These are phyloP conservation scores for Pseudobourletiella spinata DNA, from an alignment of 1,140 invertebrate genomes.

Conservation along the genomic window DNA sequence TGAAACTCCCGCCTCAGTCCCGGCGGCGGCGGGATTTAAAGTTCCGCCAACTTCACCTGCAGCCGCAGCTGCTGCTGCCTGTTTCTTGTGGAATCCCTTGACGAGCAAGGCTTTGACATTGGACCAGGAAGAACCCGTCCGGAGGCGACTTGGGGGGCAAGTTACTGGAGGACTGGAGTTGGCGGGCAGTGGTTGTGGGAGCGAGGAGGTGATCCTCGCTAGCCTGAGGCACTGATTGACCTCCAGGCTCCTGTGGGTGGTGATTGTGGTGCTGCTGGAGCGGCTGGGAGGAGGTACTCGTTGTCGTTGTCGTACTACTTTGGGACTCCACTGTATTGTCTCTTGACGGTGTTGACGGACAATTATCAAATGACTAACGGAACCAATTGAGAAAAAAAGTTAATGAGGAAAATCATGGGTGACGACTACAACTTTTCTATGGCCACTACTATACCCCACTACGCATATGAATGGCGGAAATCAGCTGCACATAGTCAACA, in stretches of 20 bases:
- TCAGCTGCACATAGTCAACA: no score
- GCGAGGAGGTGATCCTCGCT: not conserved
- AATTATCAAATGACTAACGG: conserved; percentile 14
- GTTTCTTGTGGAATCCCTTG: conserved; percentile 5
- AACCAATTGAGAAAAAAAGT: not conserved
- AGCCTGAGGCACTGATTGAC: no score
- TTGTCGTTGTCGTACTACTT: conserved; percentile 1
- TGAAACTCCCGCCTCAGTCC: no score
- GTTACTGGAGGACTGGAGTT: not conserved
- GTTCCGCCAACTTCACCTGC: no score
- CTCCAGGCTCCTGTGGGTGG: no score
- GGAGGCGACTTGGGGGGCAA: not conserved
- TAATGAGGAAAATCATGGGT: no score
- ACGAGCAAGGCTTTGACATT: conserved; percentile 1
- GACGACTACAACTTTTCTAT: no score
- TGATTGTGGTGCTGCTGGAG: not conserved
- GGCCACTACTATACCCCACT: no score
- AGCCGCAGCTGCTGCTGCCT: no score
- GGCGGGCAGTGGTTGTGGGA: not conserved
- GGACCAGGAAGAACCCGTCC: not conserved
- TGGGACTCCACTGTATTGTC: not conserved
- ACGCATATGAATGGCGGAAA: no score
- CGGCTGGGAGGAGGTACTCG: not conserved
- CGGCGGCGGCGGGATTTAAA: no score
- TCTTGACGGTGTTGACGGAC: conserved; percentile 4